Evolutionary conservation across 2,888 invertebrate genomes (phyloP).

Genomic region (Boloria selene): DNA sequence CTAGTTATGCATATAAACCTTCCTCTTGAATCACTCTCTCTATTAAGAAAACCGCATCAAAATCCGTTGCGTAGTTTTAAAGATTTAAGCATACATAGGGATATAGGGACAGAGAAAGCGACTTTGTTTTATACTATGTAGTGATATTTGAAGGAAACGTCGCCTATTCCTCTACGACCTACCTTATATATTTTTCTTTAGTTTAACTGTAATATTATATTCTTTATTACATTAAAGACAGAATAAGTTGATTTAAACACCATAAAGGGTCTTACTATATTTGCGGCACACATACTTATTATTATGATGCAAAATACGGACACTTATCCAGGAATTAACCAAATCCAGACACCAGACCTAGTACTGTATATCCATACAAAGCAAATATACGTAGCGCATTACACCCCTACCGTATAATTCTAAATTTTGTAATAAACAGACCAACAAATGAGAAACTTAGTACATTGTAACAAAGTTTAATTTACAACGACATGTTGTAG

Average conservation of each 20-base stretch:
- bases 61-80: no score
- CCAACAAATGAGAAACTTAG: slow-evolving; percentile 2
- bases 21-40: no score
- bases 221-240: not conserved
- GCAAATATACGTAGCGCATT: slow-evolving; percentile 13
- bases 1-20: no score
- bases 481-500: slow-evolving; percentile 8
- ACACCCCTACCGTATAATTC: slow-evolving; percentile 19
- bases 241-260: not conserved
- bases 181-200: no score
- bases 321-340: slow-evolving; percentile 17
- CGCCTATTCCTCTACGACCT: no score
- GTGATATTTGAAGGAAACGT: no score
- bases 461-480: slow-evolving; percentile 3
- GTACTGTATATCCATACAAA: slow-evolving; percentile 4
- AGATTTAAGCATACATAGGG: no score
- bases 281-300: slow-evolving; percentile 12
- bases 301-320: slow-evolving; percentile 5
- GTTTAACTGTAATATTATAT: no score
- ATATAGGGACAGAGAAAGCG: no score
- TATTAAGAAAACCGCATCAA: no score
- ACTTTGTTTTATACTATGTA: no score
- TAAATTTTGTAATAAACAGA: not conserved
- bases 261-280: not conserved
- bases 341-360: slow-evolving; percentile 13